These are phyloP conservation scores for Characodon lateralis DNA, from an alignment of 2,797 vertebrate species.

Conservation along the genomic window DNA sequence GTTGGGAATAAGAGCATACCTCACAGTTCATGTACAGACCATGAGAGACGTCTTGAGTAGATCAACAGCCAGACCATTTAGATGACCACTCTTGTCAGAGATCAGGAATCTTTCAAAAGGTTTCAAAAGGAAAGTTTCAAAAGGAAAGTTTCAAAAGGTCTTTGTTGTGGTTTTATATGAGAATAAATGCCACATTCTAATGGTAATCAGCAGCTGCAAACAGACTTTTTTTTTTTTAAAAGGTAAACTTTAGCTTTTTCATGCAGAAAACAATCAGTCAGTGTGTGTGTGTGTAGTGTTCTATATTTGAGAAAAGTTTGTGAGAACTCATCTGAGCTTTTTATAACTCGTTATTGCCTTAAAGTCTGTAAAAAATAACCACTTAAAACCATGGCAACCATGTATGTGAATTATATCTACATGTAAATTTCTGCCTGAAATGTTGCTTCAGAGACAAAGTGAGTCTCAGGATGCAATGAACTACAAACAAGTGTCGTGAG, in stretches of 20 bases:
- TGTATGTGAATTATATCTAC: background rate
- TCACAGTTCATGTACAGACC: background rate
- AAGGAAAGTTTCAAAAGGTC: background rate
- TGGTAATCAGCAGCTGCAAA: background rate
- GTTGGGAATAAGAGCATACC: background rate
- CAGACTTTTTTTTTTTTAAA: background rate
- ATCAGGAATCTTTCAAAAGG: background rate
- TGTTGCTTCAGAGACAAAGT: background rate
- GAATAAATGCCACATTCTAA: background rate
- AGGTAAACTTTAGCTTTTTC: background rate
- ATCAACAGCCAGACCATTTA: background rate
- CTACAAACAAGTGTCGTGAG: background rate
- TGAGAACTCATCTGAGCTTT: background rate
- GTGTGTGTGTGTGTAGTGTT: background rate
- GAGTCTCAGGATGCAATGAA: background rate
- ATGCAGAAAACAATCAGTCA: background rate
- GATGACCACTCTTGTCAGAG: background rate
- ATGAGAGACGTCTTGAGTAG: background rate
- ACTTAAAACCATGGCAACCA: background rate
- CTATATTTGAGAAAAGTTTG: background rate
- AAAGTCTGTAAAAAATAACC: background rate
- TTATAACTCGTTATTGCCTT: background rate
- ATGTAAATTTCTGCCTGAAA: background rate
- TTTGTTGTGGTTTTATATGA: background rate
- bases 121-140: background rate